Conservation (phyloP, 1,140 invertebrate species). For the Listronotus oregonensis region DNA sequence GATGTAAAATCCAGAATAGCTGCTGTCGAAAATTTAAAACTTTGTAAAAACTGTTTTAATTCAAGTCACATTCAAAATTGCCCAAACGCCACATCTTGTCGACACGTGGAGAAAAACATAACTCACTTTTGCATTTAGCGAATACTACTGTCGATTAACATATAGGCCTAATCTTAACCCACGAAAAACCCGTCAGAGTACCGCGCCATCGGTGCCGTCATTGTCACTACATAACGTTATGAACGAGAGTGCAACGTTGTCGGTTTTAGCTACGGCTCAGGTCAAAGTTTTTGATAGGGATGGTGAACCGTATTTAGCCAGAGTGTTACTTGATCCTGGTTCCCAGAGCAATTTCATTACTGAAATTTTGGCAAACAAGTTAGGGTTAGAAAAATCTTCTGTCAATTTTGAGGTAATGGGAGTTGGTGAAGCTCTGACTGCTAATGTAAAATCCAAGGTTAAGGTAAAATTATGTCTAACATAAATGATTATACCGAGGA, state of each 20-base stretch:
- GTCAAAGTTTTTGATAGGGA: background rate
- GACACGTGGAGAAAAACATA: conserved; percentile 8
- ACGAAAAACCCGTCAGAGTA: background rate
- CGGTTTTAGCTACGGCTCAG: conserved; percentile 4
- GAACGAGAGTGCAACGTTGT: conserved; percentile 5
- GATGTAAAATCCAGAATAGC: background rate
- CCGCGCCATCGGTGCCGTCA: background rate
- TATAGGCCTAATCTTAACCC: background rate
- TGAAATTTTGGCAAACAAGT: conserved; percentile 8
- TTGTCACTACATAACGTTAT: background rate
- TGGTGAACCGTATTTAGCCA: background rate
- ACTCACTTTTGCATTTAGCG: conserved; percentile 4
- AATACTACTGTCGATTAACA: background rate
- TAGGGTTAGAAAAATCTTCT: background rate
- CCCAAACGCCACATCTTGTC: no score
- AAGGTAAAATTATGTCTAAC: conserved; percentile 15
- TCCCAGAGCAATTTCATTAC: conserved; percentile 15
- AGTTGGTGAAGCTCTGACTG: conserved; percentile 1
- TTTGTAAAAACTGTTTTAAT: no score
- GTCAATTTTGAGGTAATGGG: conserved; percentile 14
- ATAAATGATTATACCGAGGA: background rate
- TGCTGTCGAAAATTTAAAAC: no score
- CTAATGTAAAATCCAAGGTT: background rate
- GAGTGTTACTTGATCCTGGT: conserved; percentile 9
- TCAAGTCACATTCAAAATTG: no score